These are phyloP conservation scores for Leucophenga montana DNA, from an alignment of 2,888 invertebrate species.

Conservation along the genomic window DNA sequence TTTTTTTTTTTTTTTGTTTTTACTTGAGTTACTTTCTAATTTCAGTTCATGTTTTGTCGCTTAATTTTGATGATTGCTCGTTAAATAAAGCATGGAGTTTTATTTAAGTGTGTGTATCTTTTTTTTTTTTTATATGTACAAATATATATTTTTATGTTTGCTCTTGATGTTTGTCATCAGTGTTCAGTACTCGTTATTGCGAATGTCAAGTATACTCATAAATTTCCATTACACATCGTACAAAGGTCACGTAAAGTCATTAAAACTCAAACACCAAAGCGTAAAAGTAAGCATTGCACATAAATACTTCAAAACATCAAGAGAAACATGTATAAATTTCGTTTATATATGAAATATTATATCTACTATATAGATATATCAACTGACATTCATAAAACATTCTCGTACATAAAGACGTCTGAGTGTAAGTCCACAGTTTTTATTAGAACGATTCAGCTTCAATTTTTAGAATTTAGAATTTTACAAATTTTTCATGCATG, in stretches of 20 bases:
- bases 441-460: not conserved
- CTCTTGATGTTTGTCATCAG: not conserved
- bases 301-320: not conserved
- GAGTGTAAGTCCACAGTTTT: not conserved
- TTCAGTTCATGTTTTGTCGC: conserved; percentile 1
- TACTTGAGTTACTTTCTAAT: not conserved
- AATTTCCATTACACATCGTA: conserved; percentile 43
- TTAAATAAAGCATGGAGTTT: not conserved
- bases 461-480: too few relatives aligned
- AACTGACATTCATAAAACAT: too few relatives aligned
- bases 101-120: too few relatives aligned
- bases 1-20: not conserved
- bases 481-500: too few relatives aligned
- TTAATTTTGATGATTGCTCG: not conserved
- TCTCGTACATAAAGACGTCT: not conserved
- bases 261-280: conserved; percentile 55
- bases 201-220: conserved; percentile 54
- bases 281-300: not conserved
- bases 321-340: not conserved
- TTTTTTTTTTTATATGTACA: too few relatives aligned
- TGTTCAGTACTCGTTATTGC: not conserved
- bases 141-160: too few relatives aligned
- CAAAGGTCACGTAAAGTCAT: conserved; percentile 64
- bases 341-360: not conserved
- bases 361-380: not conserved